Percentiles rank a stretch among this genome's conserved stretches.
These are phyloP conservation scores for Abrostola triplasia DNA, from an alignment of 2,888 invertebrate genomes.

Conservation along the genomic window DNA sequence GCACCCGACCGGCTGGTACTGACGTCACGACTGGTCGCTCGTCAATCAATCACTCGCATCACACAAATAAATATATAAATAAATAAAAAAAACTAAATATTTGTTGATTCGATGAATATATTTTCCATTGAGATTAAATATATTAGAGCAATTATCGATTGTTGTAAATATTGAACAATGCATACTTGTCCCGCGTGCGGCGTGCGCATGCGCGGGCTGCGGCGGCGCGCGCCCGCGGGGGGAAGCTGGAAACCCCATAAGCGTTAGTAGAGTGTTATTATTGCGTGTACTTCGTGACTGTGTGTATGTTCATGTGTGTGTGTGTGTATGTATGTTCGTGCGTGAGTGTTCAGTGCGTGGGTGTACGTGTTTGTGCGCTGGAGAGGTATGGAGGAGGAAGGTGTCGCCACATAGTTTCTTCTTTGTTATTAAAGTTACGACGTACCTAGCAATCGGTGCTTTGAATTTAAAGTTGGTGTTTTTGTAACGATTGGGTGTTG, in stretches of 20 bases:
- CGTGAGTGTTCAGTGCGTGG: conserved; percentile 42
- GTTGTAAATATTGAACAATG: conserved; percentile 73
- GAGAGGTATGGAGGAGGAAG: conserved; percentile 15
- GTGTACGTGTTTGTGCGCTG: conserved; percentile 32
- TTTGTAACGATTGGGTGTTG: conserved; percentile 52
- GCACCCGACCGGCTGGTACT: conserved; percentile 2
- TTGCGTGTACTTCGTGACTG: conserved; percentile 49
- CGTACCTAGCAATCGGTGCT: conserved; percentile 59
- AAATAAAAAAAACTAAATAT: conserved; percentile 13
- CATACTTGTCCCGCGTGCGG: conserved; percentile 50
- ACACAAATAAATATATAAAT: conserved; percentile 18
- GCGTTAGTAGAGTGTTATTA: conserved; percentile 66
- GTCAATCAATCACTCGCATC: conserved; percentile 4
- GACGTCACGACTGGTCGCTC: not conserved
- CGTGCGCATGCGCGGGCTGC: conserved; percentile 32
- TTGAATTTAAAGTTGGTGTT: conserved; percentile 49
- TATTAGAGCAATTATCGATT: conserved; percentile 68
- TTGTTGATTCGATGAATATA: conserved; percentile 60
- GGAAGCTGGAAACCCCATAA: conserved; percentile 77
- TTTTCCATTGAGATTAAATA: conserved; percentile 59
- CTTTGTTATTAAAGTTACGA: conserved; percentile 37
- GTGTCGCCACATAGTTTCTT: conserved; percentile 36
- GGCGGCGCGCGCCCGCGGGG: conserved; percentile 40
- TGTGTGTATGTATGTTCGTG: conserved; percentile 44
- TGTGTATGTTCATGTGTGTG: conserved; percentile 46